These are phyloP conservation scores for Glossosoma conforme DNA, from an alignment of 1,140 invertebrate species.

Conservation along the genomic window DNA sequence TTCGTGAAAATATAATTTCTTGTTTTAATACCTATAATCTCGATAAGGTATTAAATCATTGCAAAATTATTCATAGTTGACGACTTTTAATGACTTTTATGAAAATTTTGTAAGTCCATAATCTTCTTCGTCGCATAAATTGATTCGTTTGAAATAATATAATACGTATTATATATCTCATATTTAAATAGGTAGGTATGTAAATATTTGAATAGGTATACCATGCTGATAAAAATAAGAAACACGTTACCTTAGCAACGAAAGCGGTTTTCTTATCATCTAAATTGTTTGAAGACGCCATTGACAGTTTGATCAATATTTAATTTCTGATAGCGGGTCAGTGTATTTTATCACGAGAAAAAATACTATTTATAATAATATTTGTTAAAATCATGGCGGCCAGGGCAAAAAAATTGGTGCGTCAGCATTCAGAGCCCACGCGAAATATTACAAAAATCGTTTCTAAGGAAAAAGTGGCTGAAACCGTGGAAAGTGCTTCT, in stretches of 20 bases:
- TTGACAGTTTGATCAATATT: slow-evolving; percentile 5
- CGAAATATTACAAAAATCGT: slow-evolving; percentile 13
- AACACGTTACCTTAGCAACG: background rate
- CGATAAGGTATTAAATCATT: too few species aligned
- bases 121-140: too few species aligned
- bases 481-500: slow-evolving; percentile 17
- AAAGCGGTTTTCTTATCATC: background rate
- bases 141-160: too few species aligned
- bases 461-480: slow-evolving; percentile 5
- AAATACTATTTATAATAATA: too few species aligned
- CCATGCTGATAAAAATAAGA: background rate
- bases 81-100: too few species aligned
- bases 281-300: background rate
- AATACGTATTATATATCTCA: too few species aligned
- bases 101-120: too few species aligned
- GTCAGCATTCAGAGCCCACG: slow-evolving; percentile 24
- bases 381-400: too few species aligned
- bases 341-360: too few species aligned
- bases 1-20: background rate
- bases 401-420: slow-evolving; percentile 16
- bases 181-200: too few species aligned
- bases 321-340: background rate
- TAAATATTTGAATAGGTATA: too few species aligned
- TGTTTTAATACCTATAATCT: background rate
- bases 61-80: too few species aligned